phyloP scores from a whole-genome alignment of 2,888 invertebrate genomes.

The Trissolcus brochymenae region DNA sequence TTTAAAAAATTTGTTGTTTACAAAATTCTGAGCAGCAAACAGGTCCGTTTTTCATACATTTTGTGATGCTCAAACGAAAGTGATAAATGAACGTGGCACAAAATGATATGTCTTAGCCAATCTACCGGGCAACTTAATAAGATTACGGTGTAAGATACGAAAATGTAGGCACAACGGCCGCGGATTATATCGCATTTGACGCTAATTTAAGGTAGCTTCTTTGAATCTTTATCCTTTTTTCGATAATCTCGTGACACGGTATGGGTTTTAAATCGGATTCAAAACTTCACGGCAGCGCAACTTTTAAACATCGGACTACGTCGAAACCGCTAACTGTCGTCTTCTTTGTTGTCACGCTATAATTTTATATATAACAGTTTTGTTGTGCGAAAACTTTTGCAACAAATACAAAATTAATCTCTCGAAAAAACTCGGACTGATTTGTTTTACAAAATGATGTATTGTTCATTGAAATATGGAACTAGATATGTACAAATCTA shows the following conservation, averaged over 20 bases:
- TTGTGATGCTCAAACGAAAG: slow-evolving; percentile 49
- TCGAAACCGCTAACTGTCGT: slow-evolving; percentile 41
- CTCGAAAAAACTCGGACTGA: no score
- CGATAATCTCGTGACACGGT: slow-evolving; percentile 68
- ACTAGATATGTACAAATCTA: no score
- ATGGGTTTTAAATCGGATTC: slow-evolving; percentile 70
- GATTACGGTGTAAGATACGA: slow-evolving; percentile 68
- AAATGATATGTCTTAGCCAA: slow-evolving; percentile 67
- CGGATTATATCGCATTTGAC: slow-evolving; percentile 70
- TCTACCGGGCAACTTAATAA: slow-evolving; percentile 66
- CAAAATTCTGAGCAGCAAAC: no score
- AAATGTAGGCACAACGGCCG: slow-evolving; percentile 59
- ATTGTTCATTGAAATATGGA: no score
- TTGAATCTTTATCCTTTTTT: slow-evolving; percentile 64
- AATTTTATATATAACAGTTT: neutral
- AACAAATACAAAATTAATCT: neutral
- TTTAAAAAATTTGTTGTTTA: neutral
- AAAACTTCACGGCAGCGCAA: slow-evolving; percentile 59
- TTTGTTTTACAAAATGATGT: no score
- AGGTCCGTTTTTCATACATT: neutral
- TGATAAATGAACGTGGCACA: slow-evolving; percentile 65
- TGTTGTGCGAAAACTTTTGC: slow-evolving; percentile 21
- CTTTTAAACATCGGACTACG: slow-evolving; percentile 19
- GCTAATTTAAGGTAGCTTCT: slow-evolving; percentile 70
- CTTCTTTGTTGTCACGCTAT: neutral